Evolutionary conservation across 2,113 vertebrate species (phyloP).

Genomic region (Lagopus muta): DNA sequence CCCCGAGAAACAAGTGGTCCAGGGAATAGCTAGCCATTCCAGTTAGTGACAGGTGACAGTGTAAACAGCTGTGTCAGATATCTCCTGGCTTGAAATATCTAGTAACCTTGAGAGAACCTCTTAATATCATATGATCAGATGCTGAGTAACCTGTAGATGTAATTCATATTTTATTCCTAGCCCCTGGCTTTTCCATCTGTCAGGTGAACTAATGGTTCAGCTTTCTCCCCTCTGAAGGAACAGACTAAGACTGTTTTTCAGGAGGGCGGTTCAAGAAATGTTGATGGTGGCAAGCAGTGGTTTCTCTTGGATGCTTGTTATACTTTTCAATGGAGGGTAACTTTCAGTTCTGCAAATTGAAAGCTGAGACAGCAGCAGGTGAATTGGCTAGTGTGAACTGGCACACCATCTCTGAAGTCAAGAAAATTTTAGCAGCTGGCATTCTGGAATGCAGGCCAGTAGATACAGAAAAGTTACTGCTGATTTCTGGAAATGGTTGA

Average conservation of each 20-base stretch:
- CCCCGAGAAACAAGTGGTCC: not conserved
- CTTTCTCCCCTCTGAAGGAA: not conserved
- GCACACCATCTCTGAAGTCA: not conserved
- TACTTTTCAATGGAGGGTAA: not conserved
- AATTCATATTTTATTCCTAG: not conserved
- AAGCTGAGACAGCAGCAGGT: not conserved
- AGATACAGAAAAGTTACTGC: not conserved
- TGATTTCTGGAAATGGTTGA: not conserved
- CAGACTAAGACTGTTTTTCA: not conserved
- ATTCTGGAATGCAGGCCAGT: not conserved
- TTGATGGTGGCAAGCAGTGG: not conserved
- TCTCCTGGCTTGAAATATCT: constrained; percentile 42
- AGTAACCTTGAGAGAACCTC: constrained; percentile 47
- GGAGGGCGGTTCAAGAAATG: not conserved
- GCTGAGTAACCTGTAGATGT: constrained; percentile 51
- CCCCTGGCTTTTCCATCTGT: not conserved
- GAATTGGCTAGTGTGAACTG: not conserved
- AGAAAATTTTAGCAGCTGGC: not conserved
- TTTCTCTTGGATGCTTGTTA: not conserved
- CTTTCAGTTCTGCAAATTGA: not conserved
- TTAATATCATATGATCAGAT: constrained; percentile 29
- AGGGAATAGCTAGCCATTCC: not conserved
- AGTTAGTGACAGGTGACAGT: constrained; percentile 18
- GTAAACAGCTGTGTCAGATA: constrained; percentile 27
- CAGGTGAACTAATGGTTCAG: not conserved